These are phyloP conservation scores for Trogon melanurus DNA, from an alignment of 2,113 vertebrate genomes.

Conservation along the genomic window DNA sequence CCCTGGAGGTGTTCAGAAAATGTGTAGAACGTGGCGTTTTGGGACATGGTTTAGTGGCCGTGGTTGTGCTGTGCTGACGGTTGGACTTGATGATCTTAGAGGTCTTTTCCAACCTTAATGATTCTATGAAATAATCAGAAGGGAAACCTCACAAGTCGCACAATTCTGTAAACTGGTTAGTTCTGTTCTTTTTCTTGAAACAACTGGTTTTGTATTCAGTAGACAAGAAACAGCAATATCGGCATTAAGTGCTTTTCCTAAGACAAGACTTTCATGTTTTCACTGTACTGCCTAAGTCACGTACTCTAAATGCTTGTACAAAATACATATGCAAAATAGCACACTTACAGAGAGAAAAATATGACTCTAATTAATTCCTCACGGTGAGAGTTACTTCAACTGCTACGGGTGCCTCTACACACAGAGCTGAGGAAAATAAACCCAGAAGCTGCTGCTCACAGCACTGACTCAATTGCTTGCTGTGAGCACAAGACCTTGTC, in stretches of 20 bases:
- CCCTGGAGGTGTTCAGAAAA: too few relatives aligned
- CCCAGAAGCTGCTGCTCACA: background rate
- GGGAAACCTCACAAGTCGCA: background rate
- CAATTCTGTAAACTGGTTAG: background rate
- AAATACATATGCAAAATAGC: background rate
- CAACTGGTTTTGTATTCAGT: background rate
- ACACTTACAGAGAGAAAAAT: background rate
- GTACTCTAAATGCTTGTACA: background rate
- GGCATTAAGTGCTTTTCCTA: background rate
- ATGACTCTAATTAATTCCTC: background rate
- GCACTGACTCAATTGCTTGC: background rate
- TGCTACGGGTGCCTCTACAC: background rate
- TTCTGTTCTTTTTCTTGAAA: background rate
- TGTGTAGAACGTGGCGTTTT: too few relatives aligned
- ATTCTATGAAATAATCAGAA: background rate
- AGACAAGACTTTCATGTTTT: background rate
- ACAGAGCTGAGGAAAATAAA: background rate
- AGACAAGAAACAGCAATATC: background rate
- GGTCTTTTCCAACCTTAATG: too few relatives aligned
- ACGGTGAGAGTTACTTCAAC: background rate
- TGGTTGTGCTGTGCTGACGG: too few relatives aligned
- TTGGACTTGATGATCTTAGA: too few relatives aligned
- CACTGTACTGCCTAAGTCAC: background rate
- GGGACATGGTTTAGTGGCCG: too few relatives aligned
- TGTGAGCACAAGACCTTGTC: background rate